Conservation (phyloP, 1,140 invertebrate species). For the Gonioctena quinquepunctata region DNA sequence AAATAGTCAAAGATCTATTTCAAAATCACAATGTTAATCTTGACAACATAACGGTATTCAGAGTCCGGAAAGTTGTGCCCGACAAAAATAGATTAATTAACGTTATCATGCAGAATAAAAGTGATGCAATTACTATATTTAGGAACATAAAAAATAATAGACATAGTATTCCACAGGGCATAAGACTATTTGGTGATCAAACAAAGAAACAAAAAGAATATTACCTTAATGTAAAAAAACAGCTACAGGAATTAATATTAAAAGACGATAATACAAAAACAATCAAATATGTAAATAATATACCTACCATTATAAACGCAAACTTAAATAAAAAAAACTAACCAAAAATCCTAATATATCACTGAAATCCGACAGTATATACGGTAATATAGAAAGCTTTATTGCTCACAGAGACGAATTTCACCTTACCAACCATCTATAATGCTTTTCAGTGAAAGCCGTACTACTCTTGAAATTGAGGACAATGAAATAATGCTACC, state of each 20-base stretch:
- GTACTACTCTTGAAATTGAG: neutral
- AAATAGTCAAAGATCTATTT: neutral
- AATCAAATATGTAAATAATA: too few relatives aligned
- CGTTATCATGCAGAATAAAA: neutral
- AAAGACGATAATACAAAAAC: too few relatives aligned
- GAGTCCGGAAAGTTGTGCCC: neutral
- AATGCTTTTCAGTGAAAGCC: neutral
- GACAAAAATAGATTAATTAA: conserved; percentile 10
- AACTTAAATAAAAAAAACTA: too few relatives aligned
- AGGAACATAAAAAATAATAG: neutral
- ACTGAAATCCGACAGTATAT: neutral
- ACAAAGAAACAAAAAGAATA: neutral
- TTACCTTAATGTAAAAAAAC: neutral
- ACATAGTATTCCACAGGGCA: neutral
- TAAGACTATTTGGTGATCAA: neutral
- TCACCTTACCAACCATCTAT: neutral
- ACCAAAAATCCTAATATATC: too few relatives aligned
- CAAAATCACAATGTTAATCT: neutral
- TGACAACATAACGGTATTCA: neutral
- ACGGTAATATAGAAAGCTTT: neutral
- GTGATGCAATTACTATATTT: conserved; percentile 3
- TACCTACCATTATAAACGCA: too few relatives aligned
- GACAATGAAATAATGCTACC: neutral
- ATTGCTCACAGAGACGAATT: neutral
- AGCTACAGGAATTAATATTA: neutral